Base-by-base conservation (phyloP, 2,797 vertebrate species). In the Dendrocincla fuliginosa region DNA sequence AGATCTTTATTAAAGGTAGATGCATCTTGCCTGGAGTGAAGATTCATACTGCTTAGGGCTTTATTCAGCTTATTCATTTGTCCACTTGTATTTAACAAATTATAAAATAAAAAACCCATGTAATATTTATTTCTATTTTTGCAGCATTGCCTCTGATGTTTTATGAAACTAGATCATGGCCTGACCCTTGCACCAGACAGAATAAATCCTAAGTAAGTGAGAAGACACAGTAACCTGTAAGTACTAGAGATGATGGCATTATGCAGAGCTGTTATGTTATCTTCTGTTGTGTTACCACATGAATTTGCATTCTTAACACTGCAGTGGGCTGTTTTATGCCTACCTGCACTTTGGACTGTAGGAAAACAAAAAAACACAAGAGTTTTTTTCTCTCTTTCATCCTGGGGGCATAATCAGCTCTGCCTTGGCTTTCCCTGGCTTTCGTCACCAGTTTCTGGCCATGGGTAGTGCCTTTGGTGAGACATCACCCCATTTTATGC, bases 311-410 rank as follows among this genome's bases (percentile, higher is more conserved):
- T 75, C 64, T 87, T 78, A 92, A 39, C 23, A 75, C 35, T 75
- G 33, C 44, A 73, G 37, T 32, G 11, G 4, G 32, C 46, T 90
- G 24, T 22, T 92, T 77, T 70, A 44, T 63, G 37, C 35, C 11
- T 92, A 74, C 75, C 28, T 90, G 52, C 10, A 56, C 68, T 83
- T 83, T 4, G 12, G 46, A 65, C 37, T 46, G 8, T 4, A 76
- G 11, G 4, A 13, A 16, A 59, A 55, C 20, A 13, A 8, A 3
- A 8, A 11, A 4, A 0, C 2, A 55, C 5, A 42, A 4, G 7
- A 25, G 2, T 0, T 20, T 61, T 57, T 68, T 60, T 63, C 17
- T 57, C 6, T 84, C 12, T 76, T 13, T n/a, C 71, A 39, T 18
- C 10, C 24, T 47, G 9, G 17, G 74, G 56, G 16, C 3, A 1